Base-by-base conservation (phyloP, 2,888 invertebrate genomes). In the Drosophila setosimentum region DNA sequence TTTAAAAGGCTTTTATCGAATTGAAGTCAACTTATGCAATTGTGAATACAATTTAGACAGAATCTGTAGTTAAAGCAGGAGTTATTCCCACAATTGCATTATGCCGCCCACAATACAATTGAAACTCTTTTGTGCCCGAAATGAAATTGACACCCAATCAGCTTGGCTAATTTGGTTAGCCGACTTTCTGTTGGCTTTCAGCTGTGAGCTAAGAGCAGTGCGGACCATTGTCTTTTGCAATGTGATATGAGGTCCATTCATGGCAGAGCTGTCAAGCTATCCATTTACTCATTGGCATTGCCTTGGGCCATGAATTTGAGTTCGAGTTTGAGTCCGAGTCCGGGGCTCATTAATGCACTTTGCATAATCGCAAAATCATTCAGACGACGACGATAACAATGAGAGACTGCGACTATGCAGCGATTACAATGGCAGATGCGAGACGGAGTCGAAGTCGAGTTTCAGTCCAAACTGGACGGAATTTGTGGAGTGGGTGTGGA, bases 291-390 rank as follows among this genome's bases (percentile, higher is more conserved):
- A 72, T 65, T 67, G 66, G 35, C 53, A 54, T 69, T 57, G 89
- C 91, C 87, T 29, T 57, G 61, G 70, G 90, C 85, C 50, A 74
- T 79, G 73, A 70, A 65, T 64, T 71, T 29, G 51, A 60, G 83
- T 78, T 73, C 13, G 51, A 60, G 66, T 64, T 55, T 45, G 40
- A 50, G n/a, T 54, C 37, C 35, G 35, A 57, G 88, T 87, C 87
- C 86, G 80, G 86, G 72, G 66, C 87, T 87, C 91, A 91, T 87
- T 87, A 87, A 87, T 91, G 90, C 91, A 87, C 73, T 87, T 87
- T 90, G 72, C 90, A 87, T 91, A 91, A 87, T 90, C 87, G 91
- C 83, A 86, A 80, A 88, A 76, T 91, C 91, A 87, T 87, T 87
- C 90, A 90, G 83, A 70, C 62, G 73, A 69, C 54, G 75, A 69